Base-by-base conservation (phyloP, 2,888 invertebrate genomes). In the Standfussiana lucernea region DNA sequence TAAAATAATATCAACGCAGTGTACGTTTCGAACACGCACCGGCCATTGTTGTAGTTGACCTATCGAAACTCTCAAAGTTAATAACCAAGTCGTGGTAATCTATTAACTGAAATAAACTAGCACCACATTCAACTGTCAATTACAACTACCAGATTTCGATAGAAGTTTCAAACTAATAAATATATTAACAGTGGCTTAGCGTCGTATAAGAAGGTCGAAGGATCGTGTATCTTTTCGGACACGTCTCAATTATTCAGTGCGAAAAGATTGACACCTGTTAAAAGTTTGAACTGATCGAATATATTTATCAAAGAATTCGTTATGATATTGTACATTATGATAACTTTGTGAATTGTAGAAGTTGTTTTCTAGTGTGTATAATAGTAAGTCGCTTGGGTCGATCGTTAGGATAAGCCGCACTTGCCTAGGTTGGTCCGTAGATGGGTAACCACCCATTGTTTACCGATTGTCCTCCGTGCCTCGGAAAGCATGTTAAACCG, bases 61-160 rank as follows among this genome's bases (percentile, higher is more conserved):
- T 37, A 40, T 62, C 50, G 13, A 69, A 72, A 80, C 74, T 53
- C n/a, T 37, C 62, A 53, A 76, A 85, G 78, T 81, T 56, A 69
- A 76, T 50, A 76, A 56, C 75, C 35, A 79, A 86, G 61, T 72
- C 45, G 59, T 56, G 32, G 45, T 70, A 67, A 65, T 78, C 42
- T 68, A 75, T 76, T 79, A 69, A 65, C 40, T 64, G 65, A 77
- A 73, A 72, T 77, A 82, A 72, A 79, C 62, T 37, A 85, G 65
- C 82, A 80, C 77, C 87, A 83, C 76, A 87, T 83, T 87, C 74
- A 80, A 65, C 90, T 92, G 93, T 91, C 93, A 92, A 92, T 91
- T 91, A 90, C 77, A 89, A 86, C 86, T 89, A 87, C 88, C 85
- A 82, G 80, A 89, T 89, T 90, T 86, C 79, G 84, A 85, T 85